phyloP scores from a whole-genome alignment of 2,797 vertebrate genomes.

The Cryptoprocta ferox region DNA sequence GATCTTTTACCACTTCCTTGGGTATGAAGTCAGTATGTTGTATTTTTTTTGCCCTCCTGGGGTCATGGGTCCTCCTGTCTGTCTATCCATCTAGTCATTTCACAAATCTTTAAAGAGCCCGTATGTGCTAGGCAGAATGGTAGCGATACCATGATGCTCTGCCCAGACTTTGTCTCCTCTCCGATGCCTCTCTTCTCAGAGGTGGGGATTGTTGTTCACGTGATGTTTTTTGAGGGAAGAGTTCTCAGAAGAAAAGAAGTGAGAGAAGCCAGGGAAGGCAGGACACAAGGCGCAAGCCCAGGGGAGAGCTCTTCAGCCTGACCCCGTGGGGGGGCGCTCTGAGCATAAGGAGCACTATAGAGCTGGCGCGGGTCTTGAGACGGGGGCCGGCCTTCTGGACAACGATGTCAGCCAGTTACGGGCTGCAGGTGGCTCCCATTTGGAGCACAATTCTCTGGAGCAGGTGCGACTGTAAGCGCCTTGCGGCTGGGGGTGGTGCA shows the following conservation, averaged over 20 bases:
- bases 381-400: neutral
- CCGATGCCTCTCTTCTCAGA: neutral
- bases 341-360: neutral
- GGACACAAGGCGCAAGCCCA: neutral
- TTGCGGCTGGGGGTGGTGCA: neutral
- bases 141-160: neutral
- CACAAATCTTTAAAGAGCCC: neutral
- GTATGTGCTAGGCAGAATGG: no score
- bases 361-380: neutral
- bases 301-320: neutral
- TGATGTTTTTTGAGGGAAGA: neutral
- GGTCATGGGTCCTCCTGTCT: neutral
- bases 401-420: no score
- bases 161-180: neutral
- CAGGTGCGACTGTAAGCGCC: neutral
- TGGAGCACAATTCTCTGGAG: neutral
- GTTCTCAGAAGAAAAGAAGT: neutral
- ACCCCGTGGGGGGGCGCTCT: neutral
- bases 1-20: neutral
- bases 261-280: neutral
- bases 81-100: neutral
- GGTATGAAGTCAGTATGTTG: neutral
- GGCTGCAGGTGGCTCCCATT: neutral
- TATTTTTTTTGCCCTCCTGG: neutral
- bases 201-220: neutral